phyloP scores from a whole-genome alignment of 2,797 vertebrate genomes.

The Saxicola maurus region DNA sequence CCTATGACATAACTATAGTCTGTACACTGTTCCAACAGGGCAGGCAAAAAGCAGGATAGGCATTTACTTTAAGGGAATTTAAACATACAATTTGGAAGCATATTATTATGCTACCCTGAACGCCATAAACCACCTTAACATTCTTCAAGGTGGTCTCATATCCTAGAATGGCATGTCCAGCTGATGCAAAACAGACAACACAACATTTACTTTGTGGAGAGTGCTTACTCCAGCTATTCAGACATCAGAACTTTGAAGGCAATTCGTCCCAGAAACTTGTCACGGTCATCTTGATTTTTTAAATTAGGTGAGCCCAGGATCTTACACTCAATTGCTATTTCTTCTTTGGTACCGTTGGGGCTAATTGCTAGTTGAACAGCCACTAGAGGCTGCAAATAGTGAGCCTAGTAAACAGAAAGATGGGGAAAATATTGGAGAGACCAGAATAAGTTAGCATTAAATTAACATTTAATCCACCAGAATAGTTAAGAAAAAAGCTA shows the following conservation, averaged over 20 bases:
- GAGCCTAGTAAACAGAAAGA: slow-evolving; percentile 71
- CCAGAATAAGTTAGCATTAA: not conserved
- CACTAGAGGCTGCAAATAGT: slow-evolving; percentile 89
- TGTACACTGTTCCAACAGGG: slow-evolving; percentile 72
- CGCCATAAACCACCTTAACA: slow-evolving; percentile 64
- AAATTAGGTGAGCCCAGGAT: slow-evolving; percentile 81
- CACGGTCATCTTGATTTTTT: slow-evolving; percentile 82
- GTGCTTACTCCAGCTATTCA: slow-evolving; percentile 68
- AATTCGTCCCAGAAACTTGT: slow-evolving; percentile 90
- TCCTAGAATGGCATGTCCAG: slow-evolving; percentile 74
- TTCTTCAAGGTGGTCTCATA: slow-evolving; percentile 66
- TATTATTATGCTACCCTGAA: slow-evolving; percentile 71
- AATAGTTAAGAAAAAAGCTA: not conserved
- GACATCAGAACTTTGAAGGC: slow-evolving; percentile 80
- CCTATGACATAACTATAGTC: slow-evolving; percentile 74
- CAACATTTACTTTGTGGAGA: slow-evolving; percentile 68
- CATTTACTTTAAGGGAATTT: slow-evolving; percentile 71
- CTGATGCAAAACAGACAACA: slow-evolving; percentile 68
- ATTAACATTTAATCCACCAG: not conserved
- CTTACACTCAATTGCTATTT: slow-evolving; percentile 85
- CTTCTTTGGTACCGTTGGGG: slow-evolving; percentile 66
- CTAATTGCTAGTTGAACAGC: slow-evolving; percentile 81
- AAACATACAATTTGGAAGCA: slow-evolving; percentile 73
- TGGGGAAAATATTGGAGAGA: slow-evolving; percentile 25
- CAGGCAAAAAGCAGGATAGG: slow-evolving; percentile 75